These are phyloP conservation scores for Meleagris gallopavo DNA, from an alignment of 2,113 vertebrate species.

Conservation along the genomic window DNA sequence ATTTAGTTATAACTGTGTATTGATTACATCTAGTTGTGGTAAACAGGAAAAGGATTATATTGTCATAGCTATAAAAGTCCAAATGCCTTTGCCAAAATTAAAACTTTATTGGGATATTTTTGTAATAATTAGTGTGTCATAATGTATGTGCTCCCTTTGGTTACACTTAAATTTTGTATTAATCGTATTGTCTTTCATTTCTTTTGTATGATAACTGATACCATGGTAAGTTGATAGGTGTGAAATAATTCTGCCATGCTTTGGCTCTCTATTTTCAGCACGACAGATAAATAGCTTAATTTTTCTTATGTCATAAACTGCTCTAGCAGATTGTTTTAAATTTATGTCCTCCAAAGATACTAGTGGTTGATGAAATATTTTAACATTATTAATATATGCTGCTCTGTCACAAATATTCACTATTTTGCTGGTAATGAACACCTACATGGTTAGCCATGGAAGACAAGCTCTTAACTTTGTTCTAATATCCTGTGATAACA, in stretches of 20 bases:
- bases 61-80: neutral
- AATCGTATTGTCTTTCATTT: neutral
- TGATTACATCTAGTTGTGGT: neutral
- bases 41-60: neutral
- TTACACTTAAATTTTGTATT: neutral
- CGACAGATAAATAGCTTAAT: neutral
- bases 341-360: neutral
- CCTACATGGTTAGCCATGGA: neutral
- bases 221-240: neutral
- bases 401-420: accelerated
- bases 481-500: neutral
- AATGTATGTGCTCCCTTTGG: neutral
- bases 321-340: neutral
- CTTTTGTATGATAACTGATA: neutral
- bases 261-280: neutral
- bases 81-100: neutral
- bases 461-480: neutral
- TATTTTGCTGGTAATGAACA: neutral
- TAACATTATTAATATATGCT: neutral
- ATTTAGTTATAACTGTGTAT: neutral
- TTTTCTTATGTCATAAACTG: neutral
- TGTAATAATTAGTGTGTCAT: neutral
- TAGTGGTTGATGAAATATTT: neutral
- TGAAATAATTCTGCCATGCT: neutral
- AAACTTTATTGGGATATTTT: neutral